phyloP scores from a whole-genome alignment of 2,113 vertebrate genomes.

The Scolopax mira region DNA sequence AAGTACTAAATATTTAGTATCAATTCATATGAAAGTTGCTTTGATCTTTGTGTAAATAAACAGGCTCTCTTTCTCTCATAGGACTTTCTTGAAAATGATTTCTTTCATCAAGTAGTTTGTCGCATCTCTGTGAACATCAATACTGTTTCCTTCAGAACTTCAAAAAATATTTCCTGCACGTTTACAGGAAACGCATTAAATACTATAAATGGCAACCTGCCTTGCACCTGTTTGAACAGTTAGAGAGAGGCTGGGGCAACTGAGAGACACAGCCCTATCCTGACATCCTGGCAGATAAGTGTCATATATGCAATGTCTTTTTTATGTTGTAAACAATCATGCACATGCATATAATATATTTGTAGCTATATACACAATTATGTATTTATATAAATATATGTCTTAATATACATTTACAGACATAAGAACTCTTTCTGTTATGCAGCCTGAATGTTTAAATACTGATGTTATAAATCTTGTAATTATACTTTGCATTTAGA shows the following conservation, averaged over 20 bases:
- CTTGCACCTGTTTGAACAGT: conserved; percentile 37
- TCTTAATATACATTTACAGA: neutral
- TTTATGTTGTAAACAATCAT: neutral
- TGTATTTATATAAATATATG: neutral
- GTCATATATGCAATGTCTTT: neutral
- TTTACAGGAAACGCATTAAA: conserved; percentile 75
- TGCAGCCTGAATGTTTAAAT: neutral
- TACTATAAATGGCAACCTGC: conserved; percentile 61
- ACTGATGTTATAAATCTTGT: neutral
- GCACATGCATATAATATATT: neutral
- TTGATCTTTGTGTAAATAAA: conserved; percentile 78
- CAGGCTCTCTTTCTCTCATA: conserved; percentile 63
- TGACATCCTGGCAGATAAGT: neutral
- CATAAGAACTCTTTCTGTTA: neutral
- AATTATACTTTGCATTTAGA: neutral
- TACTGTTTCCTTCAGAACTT: conserved; percentile 72
- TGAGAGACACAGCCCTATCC: neutral
- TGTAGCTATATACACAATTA: neutral
- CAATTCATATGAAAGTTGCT: conserved; percentile 66
- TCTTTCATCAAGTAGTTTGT: conserved; percentile 79
- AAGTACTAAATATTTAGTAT: conserved; percentile 56
- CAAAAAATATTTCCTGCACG: conserved; percentile 73
- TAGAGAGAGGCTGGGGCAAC: neutral
- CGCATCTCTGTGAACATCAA: conserved; percentile 70
- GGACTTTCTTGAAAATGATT: conserved; percentile 67